phyloP scores from a whole-genome alignment of 1,140 invertebrate species.

The Oedothorax gibbosus region DNA sequence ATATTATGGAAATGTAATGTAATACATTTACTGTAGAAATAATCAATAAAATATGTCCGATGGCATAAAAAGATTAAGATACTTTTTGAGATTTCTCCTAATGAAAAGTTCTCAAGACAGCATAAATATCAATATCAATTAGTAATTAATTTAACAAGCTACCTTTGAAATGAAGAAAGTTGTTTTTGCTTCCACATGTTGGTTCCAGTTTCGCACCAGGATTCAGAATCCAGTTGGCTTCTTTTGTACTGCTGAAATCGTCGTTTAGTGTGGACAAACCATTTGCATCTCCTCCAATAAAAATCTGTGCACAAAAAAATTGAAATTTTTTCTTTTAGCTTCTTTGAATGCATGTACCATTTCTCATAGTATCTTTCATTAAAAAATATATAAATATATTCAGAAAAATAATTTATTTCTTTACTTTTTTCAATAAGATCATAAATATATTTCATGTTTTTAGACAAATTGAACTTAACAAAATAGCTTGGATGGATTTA shows the following conservation, averaged over 20 bases:
- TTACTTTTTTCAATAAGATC: too few relatives aligned
- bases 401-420: too few relatives aligned
- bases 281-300: slow-evolving; percentile 68
- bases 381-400: not conserved
- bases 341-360: too few relatives aligned
- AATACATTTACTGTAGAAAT: too few relatives aligned
- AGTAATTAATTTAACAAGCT: not conserved
- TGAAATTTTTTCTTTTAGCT: not conserved
- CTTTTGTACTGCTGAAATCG: slow-evolving; percentile 65
- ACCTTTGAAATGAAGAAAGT: slow-evolving; percentile 66
- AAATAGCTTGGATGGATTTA: too few relatives aligned
- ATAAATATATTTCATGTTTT: too few relatives aligned
- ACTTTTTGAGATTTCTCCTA: too few relatives aligned
- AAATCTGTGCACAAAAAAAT: slow-evolving; percentile 64
- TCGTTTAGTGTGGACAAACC: slow-evolving; percentile 66
- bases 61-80: too few relatives aligned
- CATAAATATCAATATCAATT: not conserved
- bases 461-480: too few relatives aligned
- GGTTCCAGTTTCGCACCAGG: slow-evolving; percentile 67
- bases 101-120: not conserved
- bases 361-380: not conserved
- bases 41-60: too few relatives aligned
- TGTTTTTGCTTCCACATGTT: slow-evolving; percentile 66
- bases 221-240: slow-evolving; percentile 67
- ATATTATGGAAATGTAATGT: too few relatives aligned